Evolutionary conservation across 2,113 vertebrate genomes (phyloP).

Genomic region (Echinops telfairi): DNA sequence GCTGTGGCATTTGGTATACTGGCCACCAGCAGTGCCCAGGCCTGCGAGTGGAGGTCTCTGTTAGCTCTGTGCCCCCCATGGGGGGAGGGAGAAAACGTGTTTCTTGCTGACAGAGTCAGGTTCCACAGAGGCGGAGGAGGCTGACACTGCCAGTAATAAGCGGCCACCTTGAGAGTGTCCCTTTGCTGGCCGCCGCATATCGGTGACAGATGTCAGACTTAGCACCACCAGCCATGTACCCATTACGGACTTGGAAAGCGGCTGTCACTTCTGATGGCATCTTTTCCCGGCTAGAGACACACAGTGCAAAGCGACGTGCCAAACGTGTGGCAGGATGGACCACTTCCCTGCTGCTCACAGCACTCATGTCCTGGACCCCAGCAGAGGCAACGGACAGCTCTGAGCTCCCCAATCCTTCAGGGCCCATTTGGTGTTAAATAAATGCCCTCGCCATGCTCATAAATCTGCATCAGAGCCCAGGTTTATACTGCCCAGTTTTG

Average conservation of each 20-base stretch:
- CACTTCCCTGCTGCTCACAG: constrained; percentile 80
- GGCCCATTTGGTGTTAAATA: constrained; percentile 68
- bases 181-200: constrained; percentile 60
- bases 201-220: constrained; percentile 82
- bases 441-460: constrained; percentile 68
- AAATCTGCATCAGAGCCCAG: constrained; percentile 71
- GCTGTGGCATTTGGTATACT: neutral
- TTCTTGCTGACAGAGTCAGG: constrained; percentile 60
- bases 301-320: constrained; percentile 67
- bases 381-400: constrained; percentile 81
- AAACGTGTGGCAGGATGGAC: constrained; percentile 79
- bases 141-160: constrained; percentile 5
- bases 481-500: constrained; percentile 43
- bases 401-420: constrained; percentile 68
- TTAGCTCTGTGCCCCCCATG: too few species aligned
- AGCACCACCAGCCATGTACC: constrained; percentile 59
- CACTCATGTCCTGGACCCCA: constrained; percentile 67
- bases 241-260: constrained; percentile 74
- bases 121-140: constrained; percentile 25
- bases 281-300: constrained; percentile 75
- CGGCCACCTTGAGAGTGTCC: constrained; percentile 43
- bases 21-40: neutral
- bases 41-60: neutral
- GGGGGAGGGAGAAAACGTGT: neutral
- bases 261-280: constrained; percentile 51